Conservation (phyloP, 2,888 invertebrate genomes). For the Drosophila melanosoma region DNA sequence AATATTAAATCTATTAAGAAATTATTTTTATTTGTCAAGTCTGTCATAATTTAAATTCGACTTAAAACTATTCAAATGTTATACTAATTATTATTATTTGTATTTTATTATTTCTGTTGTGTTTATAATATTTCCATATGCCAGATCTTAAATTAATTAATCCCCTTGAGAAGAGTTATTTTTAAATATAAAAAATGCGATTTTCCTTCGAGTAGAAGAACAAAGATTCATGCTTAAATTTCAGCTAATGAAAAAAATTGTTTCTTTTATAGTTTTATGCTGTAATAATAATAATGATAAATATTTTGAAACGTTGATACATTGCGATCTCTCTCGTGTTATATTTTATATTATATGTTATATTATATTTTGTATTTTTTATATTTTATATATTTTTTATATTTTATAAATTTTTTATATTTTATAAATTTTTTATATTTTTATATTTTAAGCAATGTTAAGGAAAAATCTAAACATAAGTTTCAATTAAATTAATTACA, state of each 20-base stretch:
- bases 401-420: neutral
- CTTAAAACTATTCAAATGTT: neutral
- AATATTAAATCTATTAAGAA: neutral
- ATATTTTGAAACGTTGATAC: too few relatives aligned
- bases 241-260: neutral
- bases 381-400: neutral
- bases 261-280: neutral
- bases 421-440: neutral
- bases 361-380: too few relatives aligned
- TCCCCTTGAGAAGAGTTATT: neutral
- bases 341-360: neutral
- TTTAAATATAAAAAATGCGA: neutral
- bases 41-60: neutral
- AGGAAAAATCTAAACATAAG: neutral
- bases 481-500: conserved; percentile 79
- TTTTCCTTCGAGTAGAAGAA: neutral
- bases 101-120: neutral
- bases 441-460: neutral
- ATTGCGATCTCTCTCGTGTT: neutral
- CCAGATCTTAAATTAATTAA: neutral
- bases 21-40: neutral
- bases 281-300: neutral
- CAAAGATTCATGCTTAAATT: neutral
- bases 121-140: neutral
- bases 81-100: neutral